Percentiles rank a stretch among this genome's conserved stretches.
Evolutionary conservation across 2,797 vertebrate species (phyloP).

Genomic region (Coregonus suidteri): DNA sequence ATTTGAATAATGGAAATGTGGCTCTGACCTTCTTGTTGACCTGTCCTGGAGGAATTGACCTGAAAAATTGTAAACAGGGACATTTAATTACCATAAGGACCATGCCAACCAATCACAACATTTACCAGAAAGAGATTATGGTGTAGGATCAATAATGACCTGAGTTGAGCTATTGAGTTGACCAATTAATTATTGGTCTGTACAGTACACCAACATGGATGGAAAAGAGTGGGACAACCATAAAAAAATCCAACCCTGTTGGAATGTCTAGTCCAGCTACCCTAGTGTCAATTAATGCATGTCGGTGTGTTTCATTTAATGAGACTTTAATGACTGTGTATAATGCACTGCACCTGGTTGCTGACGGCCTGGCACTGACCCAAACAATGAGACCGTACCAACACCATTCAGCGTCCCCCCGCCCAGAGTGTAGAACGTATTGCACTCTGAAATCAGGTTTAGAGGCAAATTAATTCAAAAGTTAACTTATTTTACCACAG

Average conservation of each 20-base stretch:
- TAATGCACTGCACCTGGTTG: constrained; percentile 11
- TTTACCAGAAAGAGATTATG: background rate
- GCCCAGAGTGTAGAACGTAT: no score
- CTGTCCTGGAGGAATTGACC: no score
- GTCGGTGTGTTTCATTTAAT: constrained; percentile 11
- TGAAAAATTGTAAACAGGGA: no score
- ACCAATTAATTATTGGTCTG: background rate
- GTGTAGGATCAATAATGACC: background rate
- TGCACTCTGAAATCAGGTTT: no score
- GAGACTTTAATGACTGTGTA: constrained; percentile 26
- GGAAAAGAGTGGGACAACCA: background rate
- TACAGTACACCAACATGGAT: background rate
- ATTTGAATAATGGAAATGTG: no score
- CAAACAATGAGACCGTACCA: background rate
- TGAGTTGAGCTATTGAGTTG: background rate
- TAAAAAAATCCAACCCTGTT: no score
- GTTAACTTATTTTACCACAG: no score
- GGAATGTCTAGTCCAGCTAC: no score
- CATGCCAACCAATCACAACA: no score
- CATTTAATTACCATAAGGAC: no score
- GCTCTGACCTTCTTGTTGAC: no score
- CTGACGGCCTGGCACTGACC: constrained; percentile 1
- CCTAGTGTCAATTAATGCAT: background rate
- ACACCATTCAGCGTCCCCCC: background rate
- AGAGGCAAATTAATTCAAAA: no score